These are phyloP conservation scores for Drosophila buzzatii DNA, from an alignment of 2,888 invertebrate genomes.

Conservation along the genomic window DNA sequence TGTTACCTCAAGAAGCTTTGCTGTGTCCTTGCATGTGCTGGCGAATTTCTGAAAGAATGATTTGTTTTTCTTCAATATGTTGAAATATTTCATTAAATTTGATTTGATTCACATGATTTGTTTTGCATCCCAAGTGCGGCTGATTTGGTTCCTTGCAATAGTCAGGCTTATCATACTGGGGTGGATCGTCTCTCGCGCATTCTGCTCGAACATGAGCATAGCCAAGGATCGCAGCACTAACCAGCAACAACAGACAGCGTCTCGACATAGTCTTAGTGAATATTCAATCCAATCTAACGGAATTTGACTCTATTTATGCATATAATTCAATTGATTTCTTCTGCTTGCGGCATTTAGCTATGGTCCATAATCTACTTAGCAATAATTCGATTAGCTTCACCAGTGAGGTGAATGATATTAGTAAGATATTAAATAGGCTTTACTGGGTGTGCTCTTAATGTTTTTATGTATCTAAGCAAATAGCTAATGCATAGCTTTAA, in stretches of 20 bases:
- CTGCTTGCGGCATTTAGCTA: neutral
- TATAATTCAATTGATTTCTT: conserved; percentile 4
- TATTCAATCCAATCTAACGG: neutral
- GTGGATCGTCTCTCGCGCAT: neutral
- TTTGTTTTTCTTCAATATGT: too few relatives aligned
- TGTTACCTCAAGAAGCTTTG: neutral
- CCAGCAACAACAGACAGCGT: neutral
- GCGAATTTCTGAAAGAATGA: neutral
- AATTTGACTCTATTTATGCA: neutral
- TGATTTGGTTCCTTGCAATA: conserved; percentile 21
- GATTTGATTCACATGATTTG: neutral
- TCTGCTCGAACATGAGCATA: neutral
- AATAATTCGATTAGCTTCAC: neutral
- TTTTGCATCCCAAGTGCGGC: conserved; percentile 5
- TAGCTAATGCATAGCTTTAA: too few relatives aligned
- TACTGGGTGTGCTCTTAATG: too few relatives aligned
- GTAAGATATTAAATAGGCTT: too few relatives aligned
- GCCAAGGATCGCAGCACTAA: conserved; percentile 2
- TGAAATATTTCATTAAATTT: neutral
- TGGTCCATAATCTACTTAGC: neutral
- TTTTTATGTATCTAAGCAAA: neutral
- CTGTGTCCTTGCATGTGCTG: fast-evolving
- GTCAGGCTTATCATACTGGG: neutral
- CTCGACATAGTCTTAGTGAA: conserved; percentile 1
- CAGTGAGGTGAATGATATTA: neutral